A percentile compares a stretch with the other conserved stretches of the same genome.
These are phyloP conservation scores for Mellilla xanthometata DNA, from an alignment of 2,888 invertebrate genomes.

Conservation along the genomic window DNA sequence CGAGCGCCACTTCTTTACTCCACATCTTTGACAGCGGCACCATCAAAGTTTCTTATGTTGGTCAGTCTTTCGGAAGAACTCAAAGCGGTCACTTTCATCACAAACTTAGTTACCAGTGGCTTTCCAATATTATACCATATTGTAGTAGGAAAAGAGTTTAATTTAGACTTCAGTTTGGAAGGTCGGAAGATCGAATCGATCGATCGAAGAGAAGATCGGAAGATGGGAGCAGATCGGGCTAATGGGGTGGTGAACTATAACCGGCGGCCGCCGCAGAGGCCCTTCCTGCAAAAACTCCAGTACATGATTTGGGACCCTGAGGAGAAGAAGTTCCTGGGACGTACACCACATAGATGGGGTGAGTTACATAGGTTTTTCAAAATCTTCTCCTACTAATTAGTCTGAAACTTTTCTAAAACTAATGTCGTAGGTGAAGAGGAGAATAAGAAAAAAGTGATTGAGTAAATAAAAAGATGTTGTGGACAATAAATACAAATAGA, in stretches of 20 bases:
- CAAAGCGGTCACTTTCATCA: constrained; percentile 10
- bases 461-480: too few relatives aligned
- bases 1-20: not conserved
- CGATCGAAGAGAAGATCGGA: too few relatives aligned
- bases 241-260: constrained; percentile 68
- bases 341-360: constrained; percentile 86
- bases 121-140: too few relatives aligned
- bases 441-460: too few relatives aligned
- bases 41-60: constrained; percentile 13
- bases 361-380: constrained; percentile 61
- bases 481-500: too few relatives aligned
- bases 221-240: constrained; percentile 70
- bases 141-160: not conserved
- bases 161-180: too few relatives aligned
- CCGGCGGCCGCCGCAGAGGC: constrained; percentile 65
- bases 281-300: constrained; percentile 59
- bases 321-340: constrained; percentile 83
- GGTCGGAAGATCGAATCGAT: too few relatives aligned
- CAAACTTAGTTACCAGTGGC: too few relatives aligned
- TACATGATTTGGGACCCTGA: constrained; percentile 83
- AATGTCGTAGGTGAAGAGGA: too few relatives aligned
- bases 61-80: constrained; percentile 16
- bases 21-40: constrained; percentile 8
- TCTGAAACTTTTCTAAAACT: too few relatives aligned
- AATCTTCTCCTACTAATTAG: too few relatives aligned